phyloP scores from a whole-genome alignment of 2,888 invertebrate species.

The Mimumesa dahlbomi region DNA sequence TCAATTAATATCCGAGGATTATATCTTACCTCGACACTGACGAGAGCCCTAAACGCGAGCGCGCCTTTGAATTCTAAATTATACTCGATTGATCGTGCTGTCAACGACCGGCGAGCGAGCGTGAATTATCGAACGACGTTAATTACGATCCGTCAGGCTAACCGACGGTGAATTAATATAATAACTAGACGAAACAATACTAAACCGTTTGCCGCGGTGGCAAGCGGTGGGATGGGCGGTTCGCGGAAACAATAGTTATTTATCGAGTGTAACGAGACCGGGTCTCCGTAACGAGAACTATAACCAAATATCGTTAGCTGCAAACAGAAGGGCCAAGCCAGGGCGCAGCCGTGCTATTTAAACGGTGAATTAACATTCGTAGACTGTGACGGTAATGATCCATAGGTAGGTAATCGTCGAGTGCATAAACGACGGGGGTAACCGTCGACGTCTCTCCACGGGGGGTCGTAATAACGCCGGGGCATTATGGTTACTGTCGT shows the following conservation, averaged over 20 bases:
- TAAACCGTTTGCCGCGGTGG: no score
- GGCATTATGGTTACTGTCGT: slow-evolving; percentile 37
- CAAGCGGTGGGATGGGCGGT: slow-evolving; percentile 15
- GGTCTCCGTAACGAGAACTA: slow-evolving; percentile 9
- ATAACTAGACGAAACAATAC: no score
- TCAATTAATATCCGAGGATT: no score
- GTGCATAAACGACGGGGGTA: slow-evolving; percentile 3
- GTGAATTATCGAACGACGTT: slow-evolving; percentile 9
- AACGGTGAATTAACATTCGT: slow-evolving; percentile 51
- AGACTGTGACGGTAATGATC: slow-evolving; percentile 41
- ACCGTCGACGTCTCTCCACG: slow-evolving; percentile 21
- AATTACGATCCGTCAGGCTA: slow-evolving; percentile 38
- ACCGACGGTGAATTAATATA: slow-evolving; percentile 54
- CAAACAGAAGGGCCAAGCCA: not conserved
- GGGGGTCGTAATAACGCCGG: slow-evolving; percentile 33
- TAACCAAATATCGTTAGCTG: slow-evolving; percentile 31
- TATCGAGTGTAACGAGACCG: slow-evolving; percentile 26
- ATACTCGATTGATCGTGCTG: no score
- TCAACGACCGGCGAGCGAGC: no score
- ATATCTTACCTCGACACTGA: no score
- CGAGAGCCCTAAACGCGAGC: no score
- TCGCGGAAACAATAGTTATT: slow-evolving; percentile 43
- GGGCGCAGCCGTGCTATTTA: slow-evolving; percentile 21
- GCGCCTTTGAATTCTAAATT: no score
- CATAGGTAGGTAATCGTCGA: not conserved